Percentiles rank a stretch among this genome's conserved stretches.
These are phyloP conservation scores for Temnopleurus reevesii DNA, from an alignment of 53 echinoderm and acorn worm genomes.

Conservation along the genomic window DNA sequence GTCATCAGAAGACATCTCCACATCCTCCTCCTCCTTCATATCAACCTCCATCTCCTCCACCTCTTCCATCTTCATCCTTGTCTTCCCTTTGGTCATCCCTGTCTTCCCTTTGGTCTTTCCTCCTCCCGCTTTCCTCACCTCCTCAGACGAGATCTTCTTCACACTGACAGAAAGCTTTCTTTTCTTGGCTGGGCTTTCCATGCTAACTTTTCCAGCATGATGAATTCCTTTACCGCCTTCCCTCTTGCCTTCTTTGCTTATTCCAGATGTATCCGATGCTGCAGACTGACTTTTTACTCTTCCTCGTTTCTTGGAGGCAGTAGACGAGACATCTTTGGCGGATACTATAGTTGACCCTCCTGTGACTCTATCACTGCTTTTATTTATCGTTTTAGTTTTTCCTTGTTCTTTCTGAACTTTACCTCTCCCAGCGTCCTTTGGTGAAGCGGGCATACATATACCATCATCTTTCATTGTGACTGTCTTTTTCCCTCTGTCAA, in stretches of 20 bases:
- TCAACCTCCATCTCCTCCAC: not conserved
- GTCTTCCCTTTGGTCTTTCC: not conserved
- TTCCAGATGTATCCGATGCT: not conserved
- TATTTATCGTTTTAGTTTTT: not conserved
- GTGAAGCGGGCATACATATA: no score
- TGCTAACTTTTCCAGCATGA: not conserved
- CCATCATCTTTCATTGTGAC: not conserved
- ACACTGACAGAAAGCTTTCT: not conserved
- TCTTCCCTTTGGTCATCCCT: not conserved
- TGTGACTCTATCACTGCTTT: no score
- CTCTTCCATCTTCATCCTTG: not conserved
- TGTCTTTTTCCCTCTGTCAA: no score
- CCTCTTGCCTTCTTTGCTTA: not conserved
- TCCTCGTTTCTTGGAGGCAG: conserved; percentile 1
- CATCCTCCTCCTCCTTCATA: not conserved
- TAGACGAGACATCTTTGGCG: not conserved
- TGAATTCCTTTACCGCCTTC: not conserved
- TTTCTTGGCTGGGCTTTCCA: not conserved
- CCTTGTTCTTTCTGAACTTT: not conserved
- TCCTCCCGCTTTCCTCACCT: not conserved
- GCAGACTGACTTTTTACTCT: not conserved
- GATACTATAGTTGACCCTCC: no score
- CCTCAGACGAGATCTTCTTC: not conserved
- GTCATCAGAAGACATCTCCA: conserved; percentile 60
- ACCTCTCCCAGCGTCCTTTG: no score